These are phyloP conservation scores for Habropoda laboriosa DNA, from an alignment of 1,140 invertebrate genomes.

Conservation along the genomic window DNA sequence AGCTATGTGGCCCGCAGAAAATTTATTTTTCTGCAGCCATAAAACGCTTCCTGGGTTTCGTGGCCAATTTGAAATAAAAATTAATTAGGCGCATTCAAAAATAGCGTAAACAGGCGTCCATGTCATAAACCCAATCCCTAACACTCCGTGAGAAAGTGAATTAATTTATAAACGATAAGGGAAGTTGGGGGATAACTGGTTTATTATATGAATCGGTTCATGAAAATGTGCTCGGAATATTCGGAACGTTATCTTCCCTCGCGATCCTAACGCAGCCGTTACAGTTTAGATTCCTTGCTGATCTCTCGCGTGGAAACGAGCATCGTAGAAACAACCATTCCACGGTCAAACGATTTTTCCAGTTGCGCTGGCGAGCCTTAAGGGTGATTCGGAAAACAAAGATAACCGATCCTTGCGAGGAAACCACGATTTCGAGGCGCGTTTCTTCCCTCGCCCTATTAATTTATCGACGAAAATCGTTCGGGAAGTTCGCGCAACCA, in stretches of 20 bases:
- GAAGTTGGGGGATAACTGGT: slow-evolving; percentile 5
- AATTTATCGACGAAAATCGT: slow-evolving; percentile 20
- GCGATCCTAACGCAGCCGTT: slow-evolving; percentile 34
- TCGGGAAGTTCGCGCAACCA: neutral
- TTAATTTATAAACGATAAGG: neutral
- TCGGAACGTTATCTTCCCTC: slow-evolving; percentile 14
- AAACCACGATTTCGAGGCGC: neutral
- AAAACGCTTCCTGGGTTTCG: too few relatives aligned
- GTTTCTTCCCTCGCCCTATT: neutral
- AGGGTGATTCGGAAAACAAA: neutral
- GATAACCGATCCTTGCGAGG: neutral
- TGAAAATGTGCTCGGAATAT: neutral
- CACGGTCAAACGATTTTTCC: slow-evolving; percentile 26
- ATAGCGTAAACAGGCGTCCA: too few relatives aligned
- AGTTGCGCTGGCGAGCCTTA: neutral
- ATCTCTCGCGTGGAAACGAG: slow-evolving; percentile 14
- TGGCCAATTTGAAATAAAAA: too few relatives aligned
- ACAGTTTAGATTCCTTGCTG: slow-evolving; percentile 37
- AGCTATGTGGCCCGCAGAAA: too few relatives aligned
- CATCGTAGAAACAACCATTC: slow-evolving; percentile 20
- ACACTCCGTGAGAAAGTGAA: too few relatives aligned
- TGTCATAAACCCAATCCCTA: too few relatives aligned
- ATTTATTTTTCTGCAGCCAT: too few relatives aligned
- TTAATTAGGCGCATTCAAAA: too few relatives aligned
- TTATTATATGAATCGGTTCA: slow-evolving; percentile 25